Evolutionary conservation across 2,113 vertebrate species (phyloP).

Genomic region (Thamnophis sirtalis): DNA sequence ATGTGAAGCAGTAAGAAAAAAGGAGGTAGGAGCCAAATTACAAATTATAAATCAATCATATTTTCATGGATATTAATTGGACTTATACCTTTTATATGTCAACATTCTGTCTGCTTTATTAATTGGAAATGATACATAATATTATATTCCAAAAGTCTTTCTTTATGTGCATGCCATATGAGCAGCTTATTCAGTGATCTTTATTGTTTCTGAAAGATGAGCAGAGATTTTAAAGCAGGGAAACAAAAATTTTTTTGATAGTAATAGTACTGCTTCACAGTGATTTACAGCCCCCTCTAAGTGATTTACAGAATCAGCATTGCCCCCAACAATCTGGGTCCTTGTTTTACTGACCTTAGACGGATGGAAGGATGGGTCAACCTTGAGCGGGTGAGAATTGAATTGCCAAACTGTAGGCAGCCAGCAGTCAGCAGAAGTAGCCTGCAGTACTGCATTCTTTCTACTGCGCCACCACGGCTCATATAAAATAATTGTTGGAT

Average conservation of each 20-base stretch:
- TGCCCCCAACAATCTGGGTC: too few relatives aligned
- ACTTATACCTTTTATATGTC: accelerated
- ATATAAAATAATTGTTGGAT: neutral
- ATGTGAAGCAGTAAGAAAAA: neutral
- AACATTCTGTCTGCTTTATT: neutral
- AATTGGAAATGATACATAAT: neutral
- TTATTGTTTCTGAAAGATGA: neutral
- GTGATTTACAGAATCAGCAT: too few relatives aligned
- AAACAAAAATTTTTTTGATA: neutral
- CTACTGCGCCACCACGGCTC: too few relatives aligned
- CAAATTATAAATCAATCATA: neutral
- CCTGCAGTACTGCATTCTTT: too few relatives aligned
- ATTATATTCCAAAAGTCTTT: neutral
- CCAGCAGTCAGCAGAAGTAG: too few relatives aligned
- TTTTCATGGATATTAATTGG: neutral
- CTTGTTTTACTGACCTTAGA: too few relatives aligned
- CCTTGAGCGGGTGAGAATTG: too few relatives aligned
- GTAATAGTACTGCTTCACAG: too few relatives aligned
- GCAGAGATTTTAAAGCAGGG: neutral
- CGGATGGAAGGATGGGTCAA: too few relatives aligned
- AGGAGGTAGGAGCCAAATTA: neutral
- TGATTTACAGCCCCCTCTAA: too few relatives aligned
- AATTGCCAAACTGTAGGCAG: too few relatives aligned
- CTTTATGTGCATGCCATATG: neutral
- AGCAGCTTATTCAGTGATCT: neutral